phyloP scores from a whole-genome alignment of 2,888 invertebrate genomes.

The Alviniconcha strummeri region DNA sequence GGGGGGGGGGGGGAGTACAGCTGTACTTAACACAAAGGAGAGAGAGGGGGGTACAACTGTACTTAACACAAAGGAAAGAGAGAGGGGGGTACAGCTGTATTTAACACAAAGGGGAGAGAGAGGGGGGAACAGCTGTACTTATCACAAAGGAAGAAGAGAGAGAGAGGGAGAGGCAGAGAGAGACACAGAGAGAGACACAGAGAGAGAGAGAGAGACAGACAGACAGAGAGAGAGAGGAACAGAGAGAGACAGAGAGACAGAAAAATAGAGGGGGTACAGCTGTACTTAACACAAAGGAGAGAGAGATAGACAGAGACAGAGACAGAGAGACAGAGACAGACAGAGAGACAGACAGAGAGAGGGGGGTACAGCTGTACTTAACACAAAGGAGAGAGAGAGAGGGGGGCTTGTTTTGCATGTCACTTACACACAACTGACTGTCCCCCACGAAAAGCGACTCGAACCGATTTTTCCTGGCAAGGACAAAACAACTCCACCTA shows the following conservation, averaged over 20 bases:
- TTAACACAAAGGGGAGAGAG: too few relatives aligned
- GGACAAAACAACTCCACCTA: not conserved
- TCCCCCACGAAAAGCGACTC: not conserved
- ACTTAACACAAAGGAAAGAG: too few relatives aligned
- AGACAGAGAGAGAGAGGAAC: not conserved
- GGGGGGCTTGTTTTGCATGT: not conserved
- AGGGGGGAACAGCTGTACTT: too few relatives aligned
- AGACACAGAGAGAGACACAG: too few relatives aligned
- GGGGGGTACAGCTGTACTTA: not conserved
- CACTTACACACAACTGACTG: not conserved
- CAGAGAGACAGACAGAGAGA: constrained; percentile 3
- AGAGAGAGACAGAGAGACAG: not conserved
- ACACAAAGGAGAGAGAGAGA: too few relatives aligned
- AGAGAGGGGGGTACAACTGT: too few relatives aligned
- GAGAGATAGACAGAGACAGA: not conserved
- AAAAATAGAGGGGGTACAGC: constrained; percentile 77
- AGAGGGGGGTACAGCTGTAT: too few relatives aligned
- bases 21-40: constrained; percentile 47
- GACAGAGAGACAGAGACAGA: constrained; percentile 2
- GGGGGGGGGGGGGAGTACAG: constrained; percentile 77
- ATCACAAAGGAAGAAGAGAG: too few relatives aligned
- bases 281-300: too few relatives aligned
- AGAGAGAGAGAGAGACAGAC: not conserved
- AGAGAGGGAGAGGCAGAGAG: too few relatives aligned
- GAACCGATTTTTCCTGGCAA: not conserved